Conservation (phyloP, 2,888 invertebrate genomes). For the Oscheius sp. region DNA sequence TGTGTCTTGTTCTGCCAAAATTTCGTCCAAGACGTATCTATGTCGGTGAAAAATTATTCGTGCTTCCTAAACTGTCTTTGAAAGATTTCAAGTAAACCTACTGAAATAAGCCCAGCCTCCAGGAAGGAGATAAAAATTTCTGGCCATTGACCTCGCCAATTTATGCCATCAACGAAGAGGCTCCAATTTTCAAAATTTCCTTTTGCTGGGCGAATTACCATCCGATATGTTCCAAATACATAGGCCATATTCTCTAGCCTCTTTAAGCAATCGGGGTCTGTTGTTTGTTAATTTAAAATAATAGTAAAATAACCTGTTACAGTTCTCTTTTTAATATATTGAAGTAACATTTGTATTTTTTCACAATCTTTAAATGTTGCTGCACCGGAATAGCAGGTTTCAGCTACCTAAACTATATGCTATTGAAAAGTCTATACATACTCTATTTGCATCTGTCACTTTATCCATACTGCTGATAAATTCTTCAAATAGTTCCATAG, state of each 20-base stretch:
- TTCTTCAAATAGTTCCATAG: slow-evolving; percentile 33
- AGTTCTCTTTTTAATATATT: slow-evolving; percentile 35
- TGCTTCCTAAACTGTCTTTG: slow-evolving; percentile 32
- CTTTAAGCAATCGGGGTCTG: slow-evolving; percentile 37
- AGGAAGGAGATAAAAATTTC: slow-evolving; percentile 30
- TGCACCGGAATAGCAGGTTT: slow-evolving; percentile 42
- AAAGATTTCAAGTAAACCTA: slow-evolving; percentile 1
- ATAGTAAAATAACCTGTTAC: slow-evolving; percentile 30
- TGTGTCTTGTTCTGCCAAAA: too few species aligned
- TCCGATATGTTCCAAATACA: slow-evolving; percentile 44
- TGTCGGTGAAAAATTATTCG: slow-evolving; percentile 42
- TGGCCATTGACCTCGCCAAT: slow-evolving; percentile 38
- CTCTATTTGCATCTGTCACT: slow-evolving; percentile 47
- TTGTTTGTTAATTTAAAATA: not conserved
- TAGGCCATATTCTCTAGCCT: slow-evolving; percentile 33
- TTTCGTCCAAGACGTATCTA: too few species aligned
- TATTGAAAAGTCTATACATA: not conserved
- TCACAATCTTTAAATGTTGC: slow-evolving; percentile 30
- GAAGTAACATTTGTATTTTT: slow-evolving; percentile 37
- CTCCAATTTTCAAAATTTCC: slow-evolving; percentile 32
- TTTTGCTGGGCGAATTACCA: slow-evolving; percentile 32
- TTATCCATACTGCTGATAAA: slow-evolving; percentile 39
- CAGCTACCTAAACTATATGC: slow-evolving; percentile 28
- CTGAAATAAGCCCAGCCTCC: slow-evolving; percentile 6
- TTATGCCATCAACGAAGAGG: slow-evolving; percentile 40